phyloP scores from a whole-genome alignment of 2,797 vertebrate species.

The Danio aesculapii region DNA sequence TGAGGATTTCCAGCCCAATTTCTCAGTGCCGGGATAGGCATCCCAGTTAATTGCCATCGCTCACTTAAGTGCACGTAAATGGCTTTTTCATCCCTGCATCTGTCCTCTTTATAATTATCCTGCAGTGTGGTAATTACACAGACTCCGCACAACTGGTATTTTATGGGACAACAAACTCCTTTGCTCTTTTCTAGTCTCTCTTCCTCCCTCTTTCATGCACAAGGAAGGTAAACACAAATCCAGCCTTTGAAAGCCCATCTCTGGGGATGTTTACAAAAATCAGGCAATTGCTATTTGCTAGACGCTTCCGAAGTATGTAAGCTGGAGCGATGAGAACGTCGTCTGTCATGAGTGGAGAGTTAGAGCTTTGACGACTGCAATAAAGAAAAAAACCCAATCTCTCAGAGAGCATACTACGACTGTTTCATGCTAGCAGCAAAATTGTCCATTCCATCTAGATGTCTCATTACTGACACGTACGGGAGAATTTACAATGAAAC shows the following conservation, averaged over 20 bases:
- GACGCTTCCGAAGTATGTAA: slow-evolving; percentile 49
- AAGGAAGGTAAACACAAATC: slow-evolving; percentile 49
- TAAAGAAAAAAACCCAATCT: slow-evolving; percentile 39
- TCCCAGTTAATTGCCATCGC: slow-evolving; percentile 62
- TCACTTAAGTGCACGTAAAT: slow-evolving; percentile 63
- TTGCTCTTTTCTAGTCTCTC: slow-evolving; percentile 50
- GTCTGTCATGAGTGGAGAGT: slow-evolving; percentile 43
- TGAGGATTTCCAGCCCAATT: slow-evolving; percentile 55
- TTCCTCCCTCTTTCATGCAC: slow-evolving; percentile 34
- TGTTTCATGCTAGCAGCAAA: slow-evolving; percentile 18
- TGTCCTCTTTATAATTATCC: slow-evolving; percentile 65
- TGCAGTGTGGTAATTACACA: slow-evolving; percentile 63
- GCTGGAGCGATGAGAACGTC: slow-evolving; percentile 32
- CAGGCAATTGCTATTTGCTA: slow-evolving; percentile 32
- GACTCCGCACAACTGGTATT: slow-evolving; percentile 56
- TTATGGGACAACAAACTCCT: slow-evolving; percentile 60
- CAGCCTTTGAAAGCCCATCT: slow-evolving; percentile 46
- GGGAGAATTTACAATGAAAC: slow-evolving; percentile 37
- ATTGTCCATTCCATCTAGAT: slow-evolving; percentile 38
- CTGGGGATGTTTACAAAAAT: slow-evolving; percentile 35
- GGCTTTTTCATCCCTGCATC: slow-evolving; percentile 62
- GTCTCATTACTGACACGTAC: slow-evolving; percentile 21
- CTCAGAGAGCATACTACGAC: slow-evolving; percentile 11
- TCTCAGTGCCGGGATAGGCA: slow-evolving; percentile 59
- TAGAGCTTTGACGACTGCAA: slow-evolving; percentile 40